Evolutionary conservation across 2,888 invertebrate genomes (phyloP).

Genomic region (Chloromyia formosa): DNA sequence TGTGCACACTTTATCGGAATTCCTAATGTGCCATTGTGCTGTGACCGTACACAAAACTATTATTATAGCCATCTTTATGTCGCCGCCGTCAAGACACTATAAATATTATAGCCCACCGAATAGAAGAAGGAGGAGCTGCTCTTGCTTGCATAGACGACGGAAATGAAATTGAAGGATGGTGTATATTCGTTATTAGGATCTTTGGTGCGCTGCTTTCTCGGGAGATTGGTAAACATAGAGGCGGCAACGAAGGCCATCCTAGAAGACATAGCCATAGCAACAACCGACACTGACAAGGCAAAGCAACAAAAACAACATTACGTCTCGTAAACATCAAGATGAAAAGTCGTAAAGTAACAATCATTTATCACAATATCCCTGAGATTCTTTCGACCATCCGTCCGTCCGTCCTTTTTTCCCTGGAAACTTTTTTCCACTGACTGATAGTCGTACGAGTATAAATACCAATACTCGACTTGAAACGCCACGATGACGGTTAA

Average conservation of each 20-base stretch:
- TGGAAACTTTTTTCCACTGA: not conserved
- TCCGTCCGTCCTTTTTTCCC: not conserved
- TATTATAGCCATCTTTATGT: conserved; percentile 23
- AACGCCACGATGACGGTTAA: not conserved
- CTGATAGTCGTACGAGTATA: not conserved
- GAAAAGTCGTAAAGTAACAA: conserved; percentile 36
- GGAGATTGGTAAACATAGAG: conserved; percentile 17
- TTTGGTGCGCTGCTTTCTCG: not conserved
- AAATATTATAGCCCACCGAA: not conserved
- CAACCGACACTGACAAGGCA: not conserved
- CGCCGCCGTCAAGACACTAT: conserved; percentile 18
- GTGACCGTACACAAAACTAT: not conserved
- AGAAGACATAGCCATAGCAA: too few species aligned
- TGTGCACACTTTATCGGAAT: conserved; percentile 23
- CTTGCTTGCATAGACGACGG: not conserved
- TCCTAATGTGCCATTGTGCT: conserved; percentile 11
- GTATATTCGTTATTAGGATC: conserved; percentile 3
- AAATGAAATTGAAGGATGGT: conserved; percentile 21
- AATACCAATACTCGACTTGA: not conserved
- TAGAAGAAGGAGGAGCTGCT: not conserved
- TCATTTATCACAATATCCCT: conserved; percentile 33
- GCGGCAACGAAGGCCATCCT: too few species aligned
- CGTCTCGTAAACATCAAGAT: conserved; percentile 20
- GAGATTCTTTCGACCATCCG: not conserved
- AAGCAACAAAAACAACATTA: conserved; percentile 1